Evolutionary conservation across 2,888 invertebrate species (phyloP).

Genomic region (Megalurothrips usitatus): DNA sequence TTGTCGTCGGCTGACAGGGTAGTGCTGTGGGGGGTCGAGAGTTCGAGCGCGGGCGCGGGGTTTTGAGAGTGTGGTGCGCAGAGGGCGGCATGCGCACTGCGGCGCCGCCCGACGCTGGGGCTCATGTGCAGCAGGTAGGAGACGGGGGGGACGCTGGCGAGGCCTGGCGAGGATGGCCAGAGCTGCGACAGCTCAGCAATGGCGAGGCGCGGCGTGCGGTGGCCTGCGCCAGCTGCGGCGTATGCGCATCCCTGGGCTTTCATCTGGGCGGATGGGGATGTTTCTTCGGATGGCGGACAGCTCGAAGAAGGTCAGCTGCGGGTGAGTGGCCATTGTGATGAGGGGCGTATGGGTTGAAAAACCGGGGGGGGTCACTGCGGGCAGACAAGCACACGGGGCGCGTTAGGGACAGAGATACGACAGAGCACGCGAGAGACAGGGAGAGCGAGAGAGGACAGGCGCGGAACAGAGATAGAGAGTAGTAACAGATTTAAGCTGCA

Average conservation of each 20-base stretch:
- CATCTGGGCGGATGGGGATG: conserved; percentile 36
- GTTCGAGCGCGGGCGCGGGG: background rate
- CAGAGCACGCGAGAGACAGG: no score
- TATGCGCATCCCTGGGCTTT: background rate
- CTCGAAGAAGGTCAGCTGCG: conserved; percentile 38
- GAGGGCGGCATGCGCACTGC: background rate
- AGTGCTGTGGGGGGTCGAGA: conserved; percentile 41
- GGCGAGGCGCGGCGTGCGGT: background rate
- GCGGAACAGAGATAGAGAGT: no score
- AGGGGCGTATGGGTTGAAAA: conserved; percentile 16
- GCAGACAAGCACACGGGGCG: background rate
- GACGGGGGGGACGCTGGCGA: conserved; percentile 15
- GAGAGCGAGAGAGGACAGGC: no score
- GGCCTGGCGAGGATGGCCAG: conserved; percentile 34
- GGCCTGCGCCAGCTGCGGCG: background rate
- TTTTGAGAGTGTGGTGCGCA: no score
- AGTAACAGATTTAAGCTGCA: no score
- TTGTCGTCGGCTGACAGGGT: conserved; percentile 41
- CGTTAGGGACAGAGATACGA: no score
- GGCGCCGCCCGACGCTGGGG: background rate
- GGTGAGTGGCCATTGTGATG: conserved; percentile 38
- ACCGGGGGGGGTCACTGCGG: background rate
- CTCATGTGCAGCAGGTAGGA: conserved; percentile 19
- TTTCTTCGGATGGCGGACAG: conserved; percentile 41
- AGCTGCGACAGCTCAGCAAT: conserved; percentile 27